These are phyloP conservation scores for Notiomystis cincta DNA, from an alignment of 2,113 vertebrate species.

Conservation along the genomic window DNA sequence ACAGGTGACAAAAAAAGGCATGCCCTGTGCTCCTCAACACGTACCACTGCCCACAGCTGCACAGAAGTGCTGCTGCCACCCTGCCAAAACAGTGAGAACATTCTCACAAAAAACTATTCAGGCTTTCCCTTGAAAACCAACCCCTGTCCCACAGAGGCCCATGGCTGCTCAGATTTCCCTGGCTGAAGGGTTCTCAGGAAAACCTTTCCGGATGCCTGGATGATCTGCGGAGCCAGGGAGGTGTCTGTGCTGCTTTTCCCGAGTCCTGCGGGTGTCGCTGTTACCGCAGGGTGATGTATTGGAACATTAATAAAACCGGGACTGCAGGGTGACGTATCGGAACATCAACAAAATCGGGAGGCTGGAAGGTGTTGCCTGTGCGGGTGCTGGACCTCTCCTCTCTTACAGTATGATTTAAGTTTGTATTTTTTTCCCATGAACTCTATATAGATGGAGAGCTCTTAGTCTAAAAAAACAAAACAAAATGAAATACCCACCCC, in stretches of 20 bases:
- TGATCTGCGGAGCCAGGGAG: background rate
- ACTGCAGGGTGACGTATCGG: background rate
- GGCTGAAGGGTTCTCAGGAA: background rate
- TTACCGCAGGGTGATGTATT: background rate
- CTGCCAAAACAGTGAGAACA: background rate
- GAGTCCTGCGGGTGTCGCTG: slow-evolving; percentile 28
- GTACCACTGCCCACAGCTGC: background rate
- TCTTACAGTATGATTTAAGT: background rate
- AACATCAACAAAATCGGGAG: background rate
- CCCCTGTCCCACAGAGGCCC: background rate
- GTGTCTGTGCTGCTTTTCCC: background rate
- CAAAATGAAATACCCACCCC: background rate
- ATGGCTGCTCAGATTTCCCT: background rate
- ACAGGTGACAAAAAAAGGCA: background rate
- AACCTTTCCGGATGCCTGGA: background rate
- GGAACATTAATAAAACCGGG: background rate
- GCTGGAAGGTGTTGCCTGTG: background rate
- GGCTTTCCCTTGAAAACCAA: background rate
- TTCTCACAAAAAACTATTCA: background rate
- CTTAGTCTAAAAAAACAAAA: background rate
- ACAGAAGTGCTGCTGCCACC: background rate
- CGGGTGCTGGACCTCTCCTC: background rate
- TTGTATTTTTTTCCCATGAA: background rate
- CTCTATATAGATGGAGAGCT: background rate
- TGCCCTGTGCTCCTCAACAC: background rate